Percentiles rank a stretch among this genome's conserved stretches.
Evolutionary conservation across 2,113 vertebrate genomes (phyloP).

Genomic region (Entomyzon cyanotis): DNA sequence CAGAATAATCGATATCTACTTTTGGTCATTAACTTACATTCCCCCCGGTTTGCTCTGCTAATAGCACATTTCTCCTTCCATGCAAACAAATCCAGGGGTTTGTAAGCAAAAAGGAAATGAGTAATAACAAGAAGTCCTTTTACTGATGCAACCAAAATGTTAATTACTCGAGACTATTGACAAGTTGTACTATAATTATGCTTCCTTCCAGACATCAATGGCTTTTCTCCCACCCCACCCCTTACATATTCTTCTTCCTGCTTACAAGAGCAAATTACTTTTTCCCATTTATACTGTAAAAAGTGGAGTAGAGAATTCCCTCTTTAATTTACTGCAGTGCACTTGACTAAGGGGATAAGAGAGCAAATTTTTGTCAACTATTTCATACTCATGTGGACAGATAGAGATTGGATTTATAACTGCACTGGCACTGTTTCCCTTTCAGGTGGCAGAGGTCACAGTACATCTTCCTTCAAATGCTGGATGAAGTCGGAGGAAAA

Average conservation of each 20-base stretch:
- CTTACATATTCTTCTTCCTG: not conserved
- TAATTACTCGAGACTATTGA: slow-evolving; percentile 32
- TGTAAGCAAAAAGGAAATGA: slow-evolving; percentile 20
- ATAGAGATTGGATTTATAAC: not conserved
- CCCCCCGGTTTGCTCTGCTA: not conserved
- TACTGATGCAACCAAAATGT: slow-evolving; percentile 14
- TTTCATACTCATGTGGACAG: not conserved
- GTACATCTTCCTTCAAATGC: not conserved
- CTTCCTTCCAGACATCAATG: not conserved
- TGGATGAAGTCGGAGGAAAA: not conserved
- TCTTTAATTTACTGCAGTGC: not conserved
- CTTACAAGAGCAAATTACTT: not conserved
- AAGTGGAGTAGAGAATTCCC: not conserved
- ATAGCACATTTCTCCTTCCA: not conserved
- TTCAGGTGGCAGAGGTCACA: not conserved
- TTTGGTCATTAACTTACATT: not conserved
- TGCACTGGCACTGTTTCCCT: not conserved
- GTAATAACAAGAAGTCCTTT: not conserved
- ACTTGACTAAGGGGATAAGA: not conserved
- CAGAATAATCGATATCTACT: not conserved
- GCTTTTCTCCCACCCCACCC: not conserved
- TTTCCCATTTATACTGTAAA: not conserved
- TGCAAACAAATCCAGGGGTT: not conserved
- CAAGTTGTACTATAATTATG: not conserved
- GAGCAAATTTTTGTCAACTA: not conserved